phyloP scores from a whole-genome alignment of 1,140 invertebrate genomes.

The Micrasema minimum region DNA sequence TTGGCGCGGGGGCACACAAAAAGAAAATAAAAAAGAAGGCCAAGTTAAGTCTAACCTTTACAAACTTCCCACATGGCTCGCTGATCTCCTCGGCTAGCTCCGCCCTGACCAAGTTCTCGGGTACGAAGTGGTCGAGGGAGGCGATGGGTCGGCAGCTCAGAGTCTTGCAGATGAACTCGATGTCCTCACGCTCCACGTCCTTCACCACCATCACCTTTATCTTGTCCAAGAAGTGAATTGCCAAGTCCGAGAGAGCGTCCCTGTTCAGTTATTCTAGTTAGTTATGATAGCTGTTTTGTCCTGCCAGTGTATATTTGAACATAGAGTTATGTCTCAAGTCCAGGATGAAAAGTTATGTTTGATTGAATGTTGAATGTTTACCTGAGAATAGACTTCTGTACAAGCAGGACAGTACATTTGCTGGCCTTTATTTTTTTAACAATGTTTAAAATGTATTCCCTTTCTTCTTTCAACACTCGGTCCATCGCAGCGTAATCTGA shows the following conservation, averaged over 20 bases:
- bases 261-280: too few species aligned
- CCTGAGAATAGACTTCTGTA: conserved; percentile 99
- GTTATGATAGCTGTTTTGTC: too few species aligned
- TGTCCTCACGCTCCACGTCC: conserved; percentile 97
- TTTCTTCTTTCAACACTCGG: conserved; percentile 96
- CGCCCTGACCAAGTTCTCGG: conserved; percentile 91
- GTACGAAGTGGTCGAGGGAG: conserved; percentile 95
- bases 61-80: conserved; percentile 90
- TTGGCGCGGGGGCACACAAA: not conserved
- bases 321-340: too few species aligned
- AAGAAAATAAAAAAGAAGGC: conserved; percentile 60
- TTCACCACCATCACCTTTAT: conserved; percentile 99
- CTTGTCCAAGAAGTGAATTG: conserved; percentile 98
- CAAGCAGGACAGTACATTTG: conserved; percentile 97
- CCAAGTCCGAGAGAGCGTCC: conserved; percentile 97
- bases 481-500: conserved; percentile 99
- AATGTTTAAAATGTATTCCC: conserved; percentile 97
- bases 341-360: not conserved
- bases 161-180: conserved; percentile 97
- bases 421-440: conserved; percentile 99
- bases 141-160: conserved; percentile 96
- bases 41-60: too few species aligned
- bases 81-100: conserved; percentile 96
- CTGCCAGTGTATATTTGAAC: too few species aligned
- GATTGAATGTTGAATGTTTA: conserved; percentile 58